Percentiles rank a stretch among this genome's conserved stretches.
Evolutionary conservation across 2,113 vertebrate species (phyloP).

Genomic region (Hyperopisus bebe): DNA sequence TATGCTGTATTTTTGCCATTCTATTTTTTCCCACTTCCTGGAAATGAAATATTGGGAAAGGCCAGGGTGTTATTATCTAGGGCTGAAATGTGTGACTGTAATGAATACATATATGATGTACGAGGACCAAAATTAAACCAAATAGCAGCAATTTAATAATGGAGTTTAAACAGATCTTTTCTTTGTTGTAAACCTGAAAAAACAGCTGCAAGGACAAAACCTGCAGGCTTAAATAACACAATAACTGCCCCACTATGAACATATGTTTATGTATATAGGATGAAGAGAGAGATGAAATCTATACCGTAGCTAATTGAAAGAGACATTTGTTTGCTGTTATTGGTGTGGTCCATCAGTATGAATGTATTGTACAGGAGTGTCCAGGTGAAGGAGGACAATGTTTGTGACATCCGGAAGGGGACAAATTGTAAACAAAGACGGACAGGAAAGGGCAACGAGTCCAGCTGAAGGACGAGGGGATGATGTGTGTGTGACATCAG

Average conservation of each 20-base stretch:
- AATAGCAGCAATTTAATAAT: neutral
- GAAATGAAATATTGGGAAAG: neutral
- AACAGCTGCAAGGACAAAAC: neutral
- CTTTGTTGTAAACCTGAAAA: neutral
- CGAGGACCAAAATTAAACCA: neutral
- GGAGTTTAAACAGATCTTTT: neutral
- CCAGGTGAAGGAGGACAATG: neutral
- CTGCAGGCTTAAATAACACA: neutral
- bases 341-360: neutral
- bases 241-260: neutral
- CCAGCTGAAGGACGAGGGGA: neutral
- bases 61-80: neutral
- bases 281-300: neutral
- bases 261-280: neutral
- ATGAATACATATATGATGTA: neutral
- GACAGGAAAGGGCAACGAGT: neutral
- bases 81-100: neutral
- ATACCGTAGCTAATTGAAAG: neutral
- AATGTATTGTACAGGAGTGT: neutral
- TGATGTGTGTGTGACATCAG: neutral
- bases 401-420: neutral
- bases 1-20: neutral
- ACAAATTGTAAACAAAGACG: neutral
- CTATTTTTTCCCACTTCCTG: neutral
- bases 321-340: neutral